Percentiles rank a stretch among this genome's conserved stretches.
phyloP scores from a whole-genome alignment of 2,888 invertebrate genomes.

The Harpalus rubripes region DNA sequence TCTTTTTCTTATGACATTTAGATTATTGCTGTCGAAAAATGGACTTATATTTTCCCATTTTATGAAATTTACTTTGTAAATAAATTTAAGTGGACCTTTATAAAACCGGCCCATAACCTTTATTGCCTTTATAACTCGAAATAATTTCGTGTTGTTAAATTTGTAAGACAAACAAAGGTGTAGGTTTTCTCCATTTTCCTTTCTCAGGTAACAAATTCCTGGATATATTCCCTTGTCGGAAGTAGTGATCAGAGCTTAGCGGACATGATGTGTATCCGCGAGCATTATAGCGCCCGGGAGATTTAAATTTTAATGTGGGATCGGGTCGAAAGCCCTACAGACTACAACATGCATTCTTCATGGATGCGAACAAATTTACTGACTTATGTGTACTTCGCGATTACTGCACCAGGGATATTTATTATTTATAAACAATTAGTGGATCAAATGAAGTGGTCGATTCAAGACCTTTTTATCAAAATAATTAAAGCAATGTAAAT shows the following conservation, averaged over 20 bases:
- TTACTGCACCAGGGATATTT: not conserved
- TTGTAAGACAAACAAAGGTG: not conserved
- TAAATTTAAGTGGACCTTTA: too few relatives aligned
- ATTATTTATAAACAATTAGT: constrained; percentile 38
- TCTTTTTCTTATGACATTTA: too few relatives aligned
- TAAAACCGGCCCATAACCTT: too few relatives aligned
- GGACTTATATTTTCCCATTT: too few relatives aligned
- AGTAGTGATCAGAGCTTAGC: constrained; percentile 26
- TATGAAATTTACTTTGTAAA: too few relatives aligned
- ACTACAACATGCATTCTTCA: constrained; percentile 22
- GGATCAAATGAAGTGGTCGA: not conserved
- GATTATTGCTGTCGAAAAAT: too few relatives aligned
- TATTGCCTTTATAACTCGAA: too few relatives aligned
- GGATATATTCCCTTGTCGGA: constrained; percentile 3
- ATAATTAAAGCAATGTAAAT: too few relatives aligned
- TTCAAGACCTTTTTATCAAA: too few relatives aligned
- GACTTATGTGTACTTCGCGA: constrained; percentile 32
- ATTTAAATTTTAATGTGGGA: constrained; percentile 51
- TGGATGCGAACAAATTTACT: constrained; percentile 38
- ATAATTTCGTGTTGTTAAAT: not conserved
- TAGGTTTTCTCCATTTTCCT: not conserved
- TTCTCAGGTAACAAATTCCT: constrained; percentile 4
- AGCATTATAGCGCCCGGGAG: constrained; percentile 31
- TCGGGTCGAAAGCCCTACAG: not conserved
- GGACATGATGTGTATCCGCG: constrained; percentile 28